phyloP scores from a whole-genome alignment of 2,797 vertebrate genomes.

The Allobates femoralis region DNA sequence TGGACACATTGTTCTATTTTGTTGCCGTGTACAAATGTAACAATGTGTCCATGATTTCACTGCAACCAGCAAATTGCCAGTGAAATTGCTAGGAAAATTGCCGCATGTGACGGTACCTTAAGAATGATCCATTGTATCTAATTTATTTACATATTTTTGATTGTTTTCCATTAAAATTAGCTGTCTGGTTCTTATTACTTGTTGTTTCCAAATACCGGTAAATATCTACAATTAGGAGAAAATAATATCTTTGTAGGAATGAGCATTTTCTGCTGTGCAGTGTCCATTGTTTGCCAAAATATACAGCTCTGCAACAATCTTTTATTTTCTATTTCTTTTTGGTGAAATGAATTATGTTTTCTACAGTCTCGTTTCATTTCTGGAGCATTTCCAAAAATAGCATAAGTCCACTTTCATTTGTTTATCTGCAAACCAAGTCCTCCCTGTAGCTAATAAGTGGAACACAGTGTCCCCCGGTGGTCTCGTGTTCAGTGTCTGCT shows the following conservation, averaged over 20 bases:
- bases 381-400: not conserved
- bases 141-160: not conserved
- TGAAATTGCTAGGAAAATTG: too few relatives aligned
- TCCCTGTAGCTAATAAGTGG: not conserved
- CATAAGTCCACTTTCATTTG: not conserved
- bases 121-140: not conserved
- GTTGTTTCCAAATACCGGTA: not conserved
- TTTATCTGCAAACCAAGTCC: not conserved
- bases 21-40: too few relatives aligned
- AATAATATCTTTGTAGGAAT: not conserved
- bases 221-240: not conserved
- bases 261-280: not conserved
- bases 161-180: not conserved
- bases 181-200: not conserved
- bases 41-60: too few relatives aligned
- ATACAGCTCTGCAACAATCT: not conserved
- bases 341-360: not conserved
- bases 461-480: constrained; percentile 49
- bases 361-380: not conserved
- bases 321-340: not conserved
- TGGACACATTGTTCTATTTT: too few relatives aligned
- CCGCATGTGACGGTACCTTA: too few relatives aligned
- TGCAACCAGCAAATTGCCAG: too few relatives aligned
- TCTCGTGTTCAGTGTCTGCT: not conserved
- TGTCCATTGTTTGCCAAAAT: not conserved